Evolutionary conservation across 2,888 invertebrate genomes (phyloP).

Genomic region (Noctua janthina): DNA sequence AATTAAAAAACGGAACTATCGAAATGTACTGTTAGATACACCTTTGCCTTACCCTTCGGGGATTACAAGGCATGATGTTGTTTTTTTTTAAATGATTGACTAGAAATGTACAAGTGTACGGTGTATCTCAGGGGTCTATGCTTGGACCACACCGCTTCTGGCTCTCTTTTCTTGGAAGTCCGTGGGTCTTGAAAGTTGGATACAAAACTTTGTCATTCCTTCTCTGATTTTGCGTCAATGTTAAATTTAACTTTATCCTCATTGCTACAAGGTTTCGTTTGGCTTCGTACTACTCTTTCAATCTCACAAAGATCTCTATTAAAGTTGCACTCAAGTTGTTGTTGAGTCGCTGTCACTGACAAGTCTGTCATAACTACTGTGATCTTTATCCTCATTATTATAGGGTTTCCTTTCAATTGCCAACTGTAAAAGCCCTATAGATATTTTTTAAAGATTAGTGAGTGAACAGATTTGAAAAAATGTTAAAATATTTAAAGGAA

Average conservation of each 20-base stretch:
- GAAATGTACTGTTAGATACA: background rate
- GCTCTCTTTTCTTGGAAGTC: no score
- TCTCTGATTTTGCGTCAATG: no score
- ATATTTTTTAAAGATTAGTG: constrained; percentile 14
- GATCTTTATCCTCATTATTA: background rate
- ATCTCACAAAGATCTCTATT: no score
- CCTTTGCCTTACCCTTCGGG: background rate
- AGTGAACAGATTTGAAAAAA: background rate
- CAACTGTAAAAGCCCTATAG: background rate
- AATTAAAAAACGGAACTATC: background rate
- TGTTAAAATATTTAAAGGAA: constrained; percentile 21
- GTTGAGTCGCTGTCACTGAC: no score
- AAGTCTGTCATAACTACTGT: background rate
- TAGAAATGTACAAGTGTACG: background rate
- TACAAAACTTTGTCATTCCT: no score
- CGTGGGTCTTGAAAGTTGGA: no score
- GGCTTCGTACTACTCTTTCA: no score
- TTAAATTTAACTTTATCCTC: no score
- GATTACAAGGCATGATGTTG: background rate
- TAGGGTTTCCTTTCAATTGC: background rate
- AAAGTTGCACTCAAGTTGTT: no score
- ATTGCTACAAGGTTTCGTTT: no score
- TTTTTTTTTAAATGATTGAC: background rate
- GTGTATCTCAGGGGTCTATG: no score
- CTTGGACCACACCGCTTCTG: no score